Base-by-base conservation (phyloP, 1,140 invertebrate genomes). In the Prorops nasuta region DNA sequence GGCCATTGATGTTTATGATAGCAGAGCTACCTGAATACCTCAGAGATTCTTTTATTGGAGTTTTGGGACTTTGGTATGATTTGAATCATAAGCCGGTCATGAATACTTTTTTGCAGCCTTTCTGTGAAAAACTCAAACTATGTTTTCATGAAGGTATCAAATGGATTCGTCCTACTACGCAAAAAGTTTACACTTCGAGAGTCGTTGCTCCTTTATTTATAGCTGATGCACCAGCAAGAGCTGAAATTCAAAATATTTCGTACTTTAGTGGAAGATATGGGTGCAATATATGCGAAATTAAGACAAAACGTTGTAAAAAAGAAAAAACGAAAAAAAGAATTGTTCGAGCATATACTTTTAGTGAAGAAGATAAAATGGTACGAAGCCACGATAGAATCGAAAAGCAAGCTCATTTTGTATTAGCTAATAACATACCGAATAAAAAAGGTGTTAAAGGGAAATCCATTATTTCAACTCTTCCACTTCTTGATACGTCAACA, bases 221-320 rank as follows among this genome's bases (percentile, higher is more conserved):
- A 16, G 57, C 51, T 10, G 60, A 63, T 54, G 60, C 60, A 24
- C 54, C 57, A 35, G 54, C 55, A 2, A 57, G 60, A 51, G 54
- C 54, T 7, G 32, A 52, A 31, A 17, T 56, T 36, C 41, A 49
- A 38, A 56, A 59, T 56, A 54, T 59, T 9, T 9, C 44, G 12
- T 21, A 51, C 35, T 45, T 44, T 36, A 49, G 57, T 40, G 47
- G 49, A 21, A 40, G 16, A 18, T 48, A 50, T 18, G 57, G 54
- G 0, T 63, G 60, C 24, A 52, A 63, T n/a, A 46, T 59, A 41
- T 63, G 57, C 39, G 57, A 56, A 54, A 58, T 62, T 22, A 34
- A 44, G 43, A 49, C 45, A 2, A 32, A 35, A 54, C 35, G 35
- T 37, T 37, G 10, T 16, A 37, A 16, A 37, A 4, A 37, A 15